Conservation (phyloP, 2,888 invertebrate genomes). For the Eupithecia insigniata region DNA sequence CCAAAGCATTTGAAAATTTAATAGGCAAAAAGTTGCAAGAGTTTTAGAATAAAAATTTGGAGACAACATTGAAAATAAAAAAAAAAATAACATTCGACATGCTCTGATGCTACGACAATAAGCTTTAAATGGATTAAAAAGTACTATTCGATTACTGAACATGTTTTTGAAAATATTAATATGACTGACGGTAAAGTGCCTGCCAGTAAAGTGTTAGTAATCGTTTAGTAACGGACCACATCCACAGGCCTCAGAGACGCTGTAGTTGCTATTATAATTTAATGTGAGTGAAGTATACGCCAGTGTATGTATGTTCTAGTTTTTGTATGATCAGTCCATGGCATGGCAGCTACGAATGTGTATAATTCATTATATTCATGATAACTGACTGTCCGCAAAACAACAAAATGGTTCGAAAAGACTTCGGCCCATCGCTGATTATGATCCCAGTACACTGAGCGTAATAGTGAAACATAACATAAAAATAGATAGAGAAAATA, state of each 20-base stretch:
- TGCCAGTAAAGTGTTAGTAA: conserved; percentile 51
- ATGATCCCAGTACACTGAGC: conserved; percentile 74
- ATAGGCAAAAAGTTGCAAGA: conserved; percentile 42
- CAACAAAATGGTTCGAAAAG: conserved; percentile 58
- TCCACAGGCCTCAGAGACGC: conserved; percentile 73
- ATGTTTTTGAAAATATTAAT: conserved; percentile 11
- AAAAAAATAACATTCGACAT: conserved; percentile 59
- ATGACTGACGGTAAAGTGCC: conserved; percentile 6
- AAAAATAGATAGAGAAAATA: conserved; percentile 53
- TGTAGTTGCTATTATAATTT: conserved; percentile 71
- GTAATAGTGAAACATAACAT: conserved; percentile 70
- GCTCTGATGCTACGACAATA: conserved; percentile 69
- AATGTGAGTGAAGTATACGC: conserved; percentile 82
- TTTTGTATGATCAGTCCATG: conserved; percentile 76
- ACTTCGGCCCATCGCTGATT: conserved; percentile 53
- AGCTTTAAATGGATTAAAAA: conserved; percentile 58
- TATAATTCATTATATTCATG: conserved; percentile 56
- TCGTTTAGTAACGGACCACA: conserved; percentile 73
- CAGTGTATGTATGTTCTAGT: conserved; percentile 79
- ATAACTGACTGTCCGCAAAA: conserved; percentile 48
- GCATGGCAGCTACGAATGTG: conserved; percentile 77
- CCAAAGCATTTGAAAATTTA: conserved; percentile 61
- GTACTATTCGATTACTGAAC: conserved; percentile 68
- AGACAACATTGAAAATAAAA: conserved; percentile 35
- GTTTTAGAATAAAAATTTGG: conserved; percentile 34